These are phyloP conservation scores for Cyclina sinensis DNA, from an alignment of 1,140 invertebrate species.

Conservation along the genomic window DNA sequence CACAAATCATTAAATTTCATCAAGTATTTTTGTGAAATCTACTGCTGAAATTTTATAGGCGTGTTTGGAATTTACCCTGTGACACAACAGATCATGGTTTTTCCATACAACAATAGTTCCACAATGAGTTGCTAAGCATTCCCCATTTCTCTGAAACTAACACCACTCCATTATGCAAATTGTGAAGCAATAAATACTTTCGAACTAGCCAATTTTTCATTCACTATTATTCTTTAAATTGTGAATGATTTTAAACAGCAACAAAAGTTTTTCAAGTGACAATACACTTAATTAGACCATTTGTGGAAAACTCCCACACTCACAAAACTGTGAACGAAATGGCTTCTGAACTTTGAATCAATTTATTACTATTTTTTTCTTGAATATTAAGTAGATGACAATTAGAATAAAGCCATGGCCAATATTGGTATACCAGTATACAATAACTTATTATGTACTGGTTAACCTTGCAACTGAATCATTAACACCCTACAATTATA, in stretches of 20 bases:
- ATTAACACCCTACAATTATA: no score
- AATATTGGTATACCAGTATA: no score
- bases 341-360: neutral
- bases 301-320: constrained; percentile 21
- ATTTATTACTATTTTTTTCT: neutral
- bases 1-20: neutral
- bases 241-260: constrained; percentile 4
- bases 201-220: constrained; percentile 22
- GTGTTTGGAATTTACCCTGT: constrained; percentile 20
- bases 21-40: neutral
- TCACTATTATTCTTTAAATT: constrained; percentile 45
- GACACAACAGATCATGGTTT: neutral
- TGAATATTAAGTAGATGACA: constrained; percentile 18
- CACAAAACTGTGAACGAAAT: neutral
- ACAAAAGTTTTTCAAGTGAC: constrained; percentile 5
- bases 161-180: constrained; percentile 33
- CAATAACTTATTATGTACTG: no score
- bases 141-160: constrained; percentile 29
- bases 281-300: neutral
- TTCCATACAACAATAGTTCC: neutral
- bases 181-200: constrained; percentile 24
- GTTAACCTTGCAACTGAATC: no score
- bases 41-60: neutral
- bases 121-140: neutral
- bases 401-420: no score